Base-by-base conservation (phyloP, 2,888 invertebrate genomes). In the Drosophila nr. medialis region DNA sequence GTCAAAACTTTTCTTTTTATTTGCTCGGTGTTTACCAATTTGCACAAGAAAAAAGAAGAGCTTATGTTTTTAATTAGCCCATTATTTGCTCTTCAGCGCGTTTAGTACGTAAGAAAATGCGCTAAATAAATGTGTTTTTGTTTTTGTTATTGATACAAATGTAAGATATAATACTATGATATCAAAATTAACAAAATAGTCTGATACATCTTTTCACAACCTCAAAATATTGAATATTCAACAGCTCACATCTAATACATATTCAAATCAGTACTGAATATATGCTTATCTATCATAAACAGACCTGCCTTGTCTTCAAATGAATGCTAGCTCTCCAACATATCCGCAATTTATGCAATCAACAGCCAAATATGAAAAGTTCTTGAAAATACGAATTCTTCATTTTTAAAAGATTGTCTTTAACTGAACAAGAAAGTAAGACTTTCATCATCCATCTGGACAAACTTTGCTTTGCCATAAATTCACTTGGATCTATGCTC, bases 1-100 rank as follows among this genome's bases (percentile, higher is more conserved):
- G 89, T 89, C 34, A 58, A 63, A 77, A 81, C 75, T 85, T 87
- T 77, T 77, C 69, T 71, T 77, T 78, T 82, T 69, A 69, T 75
- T 81, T 86, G 55, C 65, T 65, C 64, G 38, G 42, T 72, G 68
- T 75, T 79, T 74, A 74, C 65, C 84, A 77, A 84, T 83, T 83
- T 66, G 59, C 66, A 71, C 70, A 66, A 69, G 40, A 45, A 55
- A 66, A 64, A 55, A 62, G 65, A 56, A 49, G 61, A 64, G 71
- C 80, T 81, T 83, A 81, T 30, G 6, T 75, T 81, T 81, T 89
- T 90, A 87, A 87, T 87, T 87, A 86, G 90, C 75, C 70, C 59
- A 60, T 63, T 64, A 76, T 75, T 73, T 71, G 64, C 75, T 73
- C 64, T 55, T 45, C 65, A 66, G 49, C 64, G 74, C 70, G 38